phyloP scores from a whole-genome alignment of 1,140 invertebrate species.

The Araneus ventricosus region DNA sequence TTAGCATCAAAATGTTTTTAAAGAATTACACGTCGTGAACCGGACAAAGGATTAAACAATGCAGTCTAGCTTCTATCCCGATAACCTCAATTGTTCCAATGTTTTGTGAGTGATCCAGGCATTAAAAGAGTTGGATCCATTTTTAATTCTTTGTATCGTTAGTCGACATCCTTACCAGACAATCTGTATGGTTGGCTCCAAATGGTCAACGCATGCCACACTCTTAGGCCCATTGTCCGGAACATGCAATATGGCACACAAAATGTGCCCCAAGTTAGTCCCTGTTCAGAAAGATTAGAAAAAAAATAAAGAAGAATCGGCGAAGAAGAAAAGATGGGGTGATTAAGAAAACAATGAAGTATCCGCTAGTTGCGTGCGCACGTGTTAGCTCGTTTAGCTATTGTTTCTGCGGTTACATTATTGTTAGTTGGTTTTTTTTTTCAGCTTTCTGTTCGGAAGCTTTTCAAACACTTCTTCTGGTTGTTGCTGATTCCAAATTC shows the following conservation, averaged over 20 bases:
- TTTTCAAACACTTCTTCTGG: neutral
- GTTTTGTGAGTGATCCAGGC: conserved; percentile 55
- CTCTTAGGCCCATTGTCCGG: conserved; percentile 12
- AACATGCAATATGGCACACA: neutral
- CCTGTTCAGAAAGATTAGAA: conserved; percentile 23
- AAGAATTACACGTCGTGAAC: neutral
- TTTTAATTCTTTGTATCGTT: conserved; percentile 18
- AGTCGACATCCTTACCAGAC: neutral
- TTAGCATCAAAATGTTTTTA: conserved; percentile 37
- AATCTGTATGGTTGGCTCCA: neutral
- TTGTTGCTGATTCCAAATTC: neutral
- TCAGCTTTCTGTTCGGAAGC: neutral
- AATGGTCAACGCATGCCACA: neutral
- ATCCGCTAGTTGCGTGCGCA: conserved; percentile 40
- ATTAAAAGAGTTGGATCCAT: conserved; percentile 1
- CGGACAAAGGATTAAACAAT: conserved; percentile 67
- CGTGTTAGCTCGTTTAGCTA: conserved; percentile 31
- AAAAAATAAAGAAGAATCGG: neutral
- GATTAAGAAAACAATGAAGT: neutral
- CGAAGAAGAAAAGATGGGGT: conserved; percentile 2
- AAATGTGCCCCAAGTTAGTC: neutral
- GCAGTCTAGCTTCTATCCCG: conserved; percentile 23
- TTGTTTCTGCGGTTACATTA: conserved; percentile 40
- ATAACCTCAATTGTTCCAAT: conserved; percentile 73
- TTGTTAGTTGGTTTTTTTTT: neutral